phyloP scores from a whole-genome alignment of 1,140 invertebrate species.

The Macrocentrus cingulum region DNA sequence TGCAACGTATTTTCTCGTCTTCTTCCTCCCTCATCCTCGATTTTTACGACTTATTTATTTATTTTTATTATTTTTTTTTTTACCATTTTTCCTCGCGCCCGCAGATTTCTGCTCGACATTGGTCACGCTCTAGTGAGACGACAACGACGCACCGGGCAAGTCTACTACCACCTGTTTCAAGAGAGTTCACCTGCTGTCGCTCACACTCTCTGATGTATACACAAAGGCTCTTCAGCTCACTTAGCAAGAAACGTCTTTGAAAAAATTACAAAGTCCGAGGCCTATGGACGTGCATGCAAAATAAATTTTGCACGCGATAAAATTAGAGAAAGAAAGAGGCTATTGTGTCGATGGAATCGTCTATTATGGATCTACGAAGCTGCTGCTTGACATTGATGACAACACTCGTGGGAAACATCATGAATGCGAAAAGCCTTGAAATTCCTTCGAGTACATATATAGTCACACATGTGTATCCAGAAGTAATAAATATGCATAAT shows the following conservation, averaged over 20 bases:
- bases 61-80: conserved; percentile 1
- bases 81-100: background rate
- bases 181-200: background rate
- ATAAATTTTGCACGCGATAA: no score
- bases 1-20: background rate
- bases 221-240: background rate
- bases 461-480: background rate
- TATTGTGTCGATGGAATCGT: no score
- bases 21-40: no score
- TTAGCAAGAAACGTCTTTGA: no score
- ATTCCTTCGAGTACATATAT: background rate
- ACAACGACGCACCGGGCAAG: background rate
- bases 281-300: no score
- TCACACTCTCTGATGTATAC: no score
- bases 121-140: conserved; percentile 8
- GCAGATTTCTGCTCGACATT: background rate
- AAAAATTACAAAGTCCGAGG: no score
- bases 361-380: no score
- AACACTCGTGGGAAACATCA: background rate
- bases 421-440: background rate
- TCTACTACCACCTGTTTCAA: background rate
- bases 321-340: no score
- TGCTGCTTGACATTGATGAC: background rate
- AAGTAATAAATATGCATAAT: conserved; percentile 7
- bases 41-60: background rate